Evolutionary conservation across 2,888 invertebrate species (phyloP), one percentile per base, ranked within the genome.

Genomic region (Rhodophaea formosa): DNA sequence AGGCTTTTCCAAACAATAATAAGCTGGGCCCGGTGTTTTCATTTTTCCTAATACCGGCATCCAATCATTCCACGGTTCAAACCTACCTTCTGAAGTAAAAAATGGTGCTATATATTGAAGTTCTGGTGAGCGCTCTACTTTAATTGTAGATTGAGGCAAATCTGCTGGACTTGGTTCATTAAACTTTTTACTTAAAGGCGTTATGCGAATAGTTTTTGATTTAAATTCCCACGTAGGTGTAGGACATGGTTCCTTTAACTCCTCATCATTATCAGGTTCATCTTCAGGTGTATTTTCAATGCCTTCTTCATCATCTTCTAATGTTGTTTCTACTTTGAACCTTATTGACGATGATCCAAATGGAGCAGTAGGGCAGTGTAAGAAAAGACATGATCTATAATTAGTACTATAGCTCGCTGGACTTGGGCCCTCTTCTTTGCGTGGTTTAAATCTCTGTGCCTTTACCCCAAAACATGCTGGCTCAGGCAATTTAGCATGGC

Each of bases 1-100:
- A 14, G 77, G 70, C 53, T 74, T 80, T 54, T 82, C 75, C 53
- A 66, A 53, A 55, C 69, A 63, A 59, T 85, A 87, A 63, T 76
- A 73, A 55, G 78, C 75, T 12, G 88, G 88, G 0, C 86, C 88
- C 46, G 87, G 86, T 7, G 84, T 84, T 56, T 68, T 65, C 1
- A 67, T 46, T 44, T 61, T 68, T 1, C 73, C 79, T 56, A 72
- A 66, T 16, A 87, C 73, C 8, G 85, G 75, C 60, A 85, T 74
- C 77, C 79, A 83, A 67, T 83, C 76, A 64, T 76, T 68, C 89
- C 90, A 89, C 15, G 82, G 80, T 47, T 71, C 66, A 65, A 90
- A 84, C 32, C 88, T 79, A 8, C 75, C 79, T 61, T 85, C 80
- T 14, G 88, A 87, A 14, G 84, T 70, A 56, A 58, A 70, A 65